Evolutionary conservation across 2,888 invertebrate genomes (phyloP).

Genomic region (Agonopterix arenella): DNA sequence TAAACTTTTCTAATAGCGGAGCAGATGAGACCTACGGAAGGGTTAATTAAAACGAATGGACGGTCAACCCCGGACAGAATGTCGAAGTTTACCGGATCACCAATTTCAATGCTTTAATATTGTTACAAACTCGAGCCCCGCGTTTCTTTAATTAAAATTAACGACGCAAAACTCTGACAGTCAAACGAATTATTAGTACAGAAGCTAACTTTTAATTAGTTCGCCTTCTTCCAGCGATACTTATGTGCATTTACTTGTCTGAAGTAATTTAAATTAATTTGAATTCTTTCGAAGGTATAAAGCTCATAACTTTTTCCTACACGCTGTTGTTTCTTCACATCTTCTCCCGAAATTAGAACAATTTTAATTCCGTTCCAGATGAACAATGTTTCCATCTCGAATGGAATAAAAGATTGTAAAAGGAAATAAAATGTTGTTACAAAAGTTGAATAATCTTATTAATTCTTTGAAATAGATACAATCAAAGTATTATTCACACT

Average conservation of each 20-base stretch:
- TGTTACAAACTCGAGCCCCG: constrained; percentile 67
- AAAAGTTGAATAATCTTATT: constrained; percentile 11
- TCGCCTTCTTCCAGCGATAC: constrained; percentile 65
- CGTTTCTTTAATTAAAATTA: constrained; percentile 77
- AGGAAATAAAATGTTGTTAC: constrained; percentile 12
- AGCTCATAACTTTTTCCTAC: constrained; percentile 22
- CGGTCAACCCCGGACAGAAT: constrained; percentile 64
- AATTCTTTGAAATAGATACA: constrained; percentile 15
- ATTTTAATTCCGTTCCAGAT: constrained; percentile 29
- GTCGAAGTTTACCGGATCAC: constrained; percentile 75
- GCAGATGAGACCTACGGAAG: constrained; percentile 55
- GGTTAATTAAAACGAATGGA: constrained; percentile 74
- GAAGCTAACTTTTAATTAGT: constrained; percentile 75
- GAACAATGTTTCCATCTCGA: constrained; percentile 8
- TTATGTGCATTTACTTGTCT: constrained; percentile 66
- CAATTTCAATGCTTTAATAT: constrained; percentile 75
- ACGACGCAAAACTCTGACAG: constrained; percentile 75
- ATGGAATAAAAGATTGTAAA: constrained; percentile 11
- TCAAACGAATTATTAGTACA: constrained; percentile 76
- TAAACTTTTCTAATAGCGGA: constrained; percentile 50
- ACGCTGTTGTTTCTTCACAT: constrained; percentile 17
- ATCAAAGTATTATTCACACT: constrained; percentile 36
- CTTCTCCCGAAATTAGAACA: constrained; percentile 13
- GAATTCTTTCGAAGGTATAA: constrained; percentile 48
- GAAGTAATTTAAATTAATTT: constrained; percentile 66